Evolutionary conservation across 2,113 vertebrate genomes (phyloP), one percentile per base, ranked within the genome.

Genomic region (Neogobius melanostomus): DNA sequence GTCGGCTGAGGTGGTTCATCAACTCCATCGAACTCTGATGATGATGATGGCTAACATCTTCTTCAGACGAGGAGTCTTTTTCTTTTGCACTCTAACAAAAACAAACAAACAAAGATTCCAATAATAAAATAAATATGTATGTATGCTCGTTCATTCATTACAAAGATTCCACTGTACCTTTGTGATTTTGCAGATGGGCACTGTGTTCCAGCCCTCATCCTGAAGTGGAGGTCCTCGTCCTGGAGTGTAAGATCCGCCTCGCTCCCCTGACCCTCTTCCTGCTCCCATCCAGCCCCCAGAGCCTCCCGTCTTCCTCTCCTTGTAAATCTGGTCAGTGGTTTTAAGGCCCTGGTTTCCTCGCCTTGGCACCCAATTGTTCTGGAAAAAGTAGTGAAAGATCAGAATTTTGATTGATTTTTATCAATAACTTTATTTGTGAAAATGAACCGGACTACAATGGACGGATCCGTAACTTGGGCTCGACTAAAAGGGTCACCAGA

Each of bases 291-390:
- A 92, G 0, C 93, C 92, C 2, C 94, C 94, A 6, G 93, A 93
- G 3, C 95, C 91, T 6, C 95, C 90, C 10, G 93, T 90, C 12
- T 97, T 96, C 56, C 94, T 92, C 77, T 99, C 98, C 80, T 98
- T 97, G 88, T 99, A 97, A 82, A 99, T 99, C 93, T 99, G 97
- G 83, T 99, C 96, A 0, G 98, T 97, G 48, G 97, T 99, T 85
- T 99, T 99, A 64, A 97, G 98, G 47, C 98, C 98, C 84, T 95
- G 96, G 81, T 99, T 96, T 16, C 95, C 96, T 85, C 98, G 91
- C 12, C 98, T 94, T 0, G 98, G 94, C 4, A 99, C 95, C 98
- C 98, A 99, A 71, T 91, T 95, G 89, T 91, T 96, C 97, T 99
- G 81, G 50, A 56, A 15, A n/a, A 4, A 61, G 15, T 10, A 21